Evolutionary conservation across 1,140 invertebrate genomes (phyloP).

Genomic region (Drosophila albomicans): DNA sequence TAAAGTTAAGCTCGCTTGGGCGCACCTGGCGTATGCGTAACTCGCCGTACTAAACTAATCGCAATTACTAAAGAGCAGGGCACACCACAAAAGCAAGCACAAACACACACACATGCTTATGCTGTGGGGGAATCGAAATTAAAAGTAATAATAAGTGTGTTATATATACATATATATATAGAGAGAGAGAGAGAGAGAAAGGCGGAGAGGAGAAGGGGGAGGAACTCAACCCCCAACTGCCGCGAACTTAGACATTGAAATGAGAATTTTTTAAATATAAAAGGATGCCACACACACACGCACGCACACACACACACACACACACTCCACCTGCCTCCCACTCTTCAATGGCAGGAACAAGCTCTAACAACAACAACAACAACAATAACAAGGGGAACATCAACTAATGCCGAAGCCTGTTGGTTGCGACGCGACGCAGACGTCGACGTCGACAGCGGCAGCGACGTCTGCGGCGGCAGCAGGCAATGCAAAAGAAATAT

Average conservation of each 20-base stretch:
- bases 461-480: conserved; percentile 28
- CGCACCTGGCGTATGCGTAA: neutral
- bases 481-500: conserved; percentile 77
- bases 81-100: conserved; percentile 29
- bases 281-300: conserved; percentile 67
- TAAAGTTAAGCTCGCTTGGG: neutral
- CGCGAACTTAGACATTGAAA: conserved; percentile 79
- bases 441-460: conserved; percentile 14
- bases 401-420: conserved; percentile 46
- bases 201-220: neutral
- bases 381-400: conserved; percentile 74
- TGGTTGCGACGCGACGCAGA: conserved; percentile 26
- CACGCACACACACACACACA: conserved; percentile 44
- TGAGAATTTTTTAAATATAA: conserved; percentile 80
- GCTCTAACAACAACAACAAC: conserved; percentile 78
- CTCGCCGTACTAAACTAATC: conserved; percentile 67
- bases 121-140: conserved; percentile 61
- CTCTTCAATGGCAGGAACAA: conserved; percentile 12
- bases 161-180: conserved; percentile 8
- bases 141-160: conserved; percentile 84
- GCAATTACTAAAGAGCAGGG: conserved; percentile 58
- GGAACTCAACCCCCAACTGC: neutral
- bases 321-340: neutral
- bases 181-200: neutral
- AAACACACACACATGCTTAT: conserved; percentile 21